A percentile compares a stretch with the other conserved stretches of the same genome.
These are phyloP conservation scores for Potamilus streckersoni DNA, from an alignment of 1,140 invertebrate genomes.

Conservation along the genomic window DNA sequence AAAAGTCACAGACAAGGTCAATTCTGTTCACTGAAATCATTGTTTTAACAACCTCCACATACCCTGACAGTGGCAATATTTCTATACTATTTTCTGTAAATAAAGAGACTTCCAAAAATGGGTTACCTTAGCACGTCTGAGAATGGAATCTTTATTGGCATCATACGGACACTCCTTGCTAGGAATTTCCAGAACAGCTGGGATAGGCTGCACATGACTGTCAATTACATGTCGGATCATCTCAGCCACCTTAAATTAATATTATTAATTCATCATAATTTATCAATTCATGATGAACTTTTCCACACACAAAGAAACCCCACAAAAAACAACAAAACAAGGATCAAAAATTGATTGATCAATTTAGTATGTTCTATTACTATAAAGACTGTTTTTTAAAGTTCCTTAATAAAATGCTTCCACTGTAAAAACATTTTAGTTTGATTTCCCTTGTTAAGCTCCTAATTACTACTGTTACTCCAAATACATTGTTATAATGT, in stretches of 20 bases:
- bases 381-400: too few relatives aligned
- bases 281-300: too few relatives aligned
- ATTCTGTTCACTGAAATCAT: background rate
- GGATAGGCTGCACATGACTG: conserved; percentile 90
- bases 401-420: too few relatives aligned
- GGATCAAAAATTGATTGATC: too few relatives aligned
- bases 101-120: conserved; percentile 3
- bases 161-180: conserved; percentile 99
- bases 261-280: too few relatives aligned
- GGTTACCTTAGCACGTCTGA: conserved; percentile 88
- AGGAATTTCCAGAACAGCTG: conserved; percentile 97
- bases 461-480: too few relatives aligned
- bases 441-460: too few relatives aligned
- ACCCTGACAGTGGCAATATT: background rate
- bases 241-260: conserved; percentile 83
- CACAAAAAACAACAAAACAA: too few relatives aligned
- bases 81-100: background rate
- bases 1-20: background rate
- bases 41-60: conserved; percentile 2
- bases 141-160: conserved; percentile 97
- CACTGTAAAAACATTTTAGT: too few relatives aligned
- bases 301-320: too few relatives aligned
- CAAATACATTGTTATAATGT: too few relatives aligned
- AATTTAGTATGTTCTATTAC: too few relatives aligned
- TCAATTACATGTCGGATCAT: conserved; percentile 98